Evolutionary conservation across 1,140 invertebrate species (phyloP), one percentile per base, ranked within the genome.

Genomic region (Nilaparvata lugens): DNA sequence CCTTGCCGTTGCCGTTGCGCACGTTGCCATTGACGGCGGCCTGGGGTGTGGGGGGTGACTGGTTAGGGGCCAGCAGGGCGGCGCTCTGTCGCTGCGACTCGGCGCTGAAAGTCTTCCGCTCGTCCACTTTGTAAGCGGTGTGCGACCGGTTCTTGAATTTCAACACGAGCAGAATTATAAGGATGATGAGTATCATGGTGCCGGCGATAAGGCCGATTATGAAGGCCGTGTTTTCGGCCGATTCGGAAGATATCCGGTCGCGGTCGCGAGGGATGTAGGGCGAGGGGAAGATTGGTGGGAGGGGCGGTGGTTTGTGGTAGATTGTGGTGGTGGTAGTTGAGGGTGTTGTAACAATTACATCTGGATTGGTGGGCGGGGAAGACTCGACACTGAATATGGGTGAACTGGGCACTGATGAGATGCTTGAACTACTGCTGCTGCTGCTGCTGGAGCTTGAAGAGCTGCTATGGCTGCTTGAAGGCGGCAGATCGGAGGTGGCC

Each of bases 151-250:
- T 88, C 73, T 93, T 89, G 74, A 91, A 91, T 73, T 92, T 92
- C 64, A 95, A 81, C 58, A 97, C 86, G 52, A 95, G 83, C 31
- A 96, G 82, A 18, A 94, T 89, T 56, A 97, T 86, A 31, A 96
- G 80, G 13, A 97, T 87, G 60, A 97, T 87, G 23, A 91, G 90
- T 67, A 97, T 94, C 43, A 97, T 77, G 6, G 92, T 88, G 21
- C 89, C 92, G 0, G 91, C 92, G 58, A 95, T 91, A 62, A 96
- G 93, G 54, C 89, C 88, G 40, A 94, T 91, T 45, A 93, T 86
- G 63, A 93, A 77, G 2, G 82, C 86, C 0, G 84, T 84, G 65
- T 82, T 83, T 64, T 87, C 85, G 6, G 84, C 85, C 24, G 84
- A 82, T 64, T 87, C 84, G 1, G 85, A 85, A 35, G 79, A 84